phyloP scores from a whole-genome alignment of 2,888 invertebrate genomes.

The Rugalucina vietnamica region DNA sequence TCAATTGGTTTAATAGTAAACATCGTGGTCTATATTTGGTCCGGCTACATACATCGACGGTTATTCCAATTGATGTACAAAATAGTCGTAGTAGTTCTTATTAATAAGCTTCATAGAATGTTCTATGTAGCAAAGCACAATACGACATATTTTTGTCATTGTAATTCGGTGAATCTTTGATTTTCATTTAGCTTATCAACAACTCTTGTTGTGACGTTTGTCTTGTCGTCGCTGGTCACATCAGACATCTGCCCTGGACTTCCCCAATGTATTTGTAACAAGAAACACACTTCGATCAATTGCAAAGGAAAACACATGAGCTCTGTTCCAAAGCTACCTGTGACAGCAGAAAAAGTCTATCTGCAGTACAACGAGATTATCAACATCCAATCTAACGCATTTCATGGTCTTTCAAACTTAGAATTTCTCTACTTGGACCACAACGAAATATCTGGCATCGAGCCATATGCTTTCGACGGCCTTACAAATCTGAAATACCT shows the following conservation, averaged over 20 bases:
- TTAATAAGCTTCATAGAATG: no score
- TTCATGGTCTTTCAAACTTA: conserved; percentile 47
- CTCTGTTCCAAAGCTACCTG: conserved; percentile 54
- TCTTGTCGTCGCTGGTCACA: no score
- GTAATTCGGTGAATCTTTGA: no score
- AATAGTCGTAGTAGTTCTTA: no score
- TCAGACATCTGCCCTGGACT: conserved; percentile 41
- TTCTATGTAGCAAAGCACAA: no score
- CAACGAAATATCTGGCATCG: conserved; percentile 59
- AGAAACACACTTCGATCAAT: conserved; percentile 64
- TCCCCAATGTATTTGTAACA: conserved; percentile 67
- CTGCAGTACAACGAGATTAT: conserved; percentile 64
- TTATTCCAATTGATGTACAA: no score
- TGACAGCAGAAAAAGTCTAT: conserved; percentile 61
- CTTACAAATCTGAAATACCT: conserved; percentile 44
- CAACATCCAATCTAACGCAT: conserved; percentile 29
- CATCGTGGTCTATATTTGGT: no score
- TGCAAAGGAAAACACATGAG: conserved; percentile 66
- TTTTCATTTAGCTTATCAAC: no score
- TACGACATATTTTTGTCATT: no score
- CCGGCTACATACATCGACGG: no score
- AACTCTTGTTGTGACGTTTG: no score
- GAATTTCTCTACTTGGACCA: conserved; percentile 47
- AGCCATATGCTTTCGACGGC: conserved; percentile 59
- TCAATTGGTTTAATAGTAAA: no score